Evolutionary conservation across 2,113 vertebrate species (phyloP).

Genomic region (Lamprologus tigripictilis): DNA sequence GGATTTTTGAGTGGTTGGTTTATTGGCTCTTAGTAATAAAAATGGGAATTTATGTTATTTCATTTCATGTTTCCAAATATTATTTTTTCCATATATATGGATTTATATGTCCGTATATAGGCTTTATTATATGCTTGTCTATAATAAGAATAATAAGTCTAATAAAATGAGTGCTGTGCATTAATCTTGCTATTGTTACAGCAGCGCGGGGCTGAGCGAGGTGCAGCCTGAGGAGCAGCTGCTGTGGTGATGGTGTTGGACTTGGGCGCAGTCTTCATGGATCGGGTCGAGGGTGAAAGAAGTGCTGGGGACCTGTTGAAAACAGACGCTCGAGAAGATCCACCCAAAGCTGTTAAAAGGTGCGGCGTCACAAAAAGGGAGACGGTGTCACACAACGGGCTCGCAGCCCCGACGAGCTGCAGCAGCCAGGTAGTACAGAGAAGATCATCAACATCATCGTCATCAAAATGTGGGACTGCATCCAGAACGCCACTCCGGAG

Average conservation of each 20-base stretch:
- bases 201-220: conserved; percentile 16
- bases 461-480: background rate
- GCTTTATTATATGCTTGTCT: background rate
- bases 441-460: background rate
- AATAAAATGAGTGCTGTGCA: background rate
- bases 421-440: conserved; percentile 7
- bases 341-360: conserved; percentile 12
- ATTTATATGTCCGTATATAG: background rate
- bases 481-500: conserved; percentile 16
- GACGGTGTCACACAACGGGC: conserved; percentile 52
- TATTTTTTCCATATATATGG: background rate
- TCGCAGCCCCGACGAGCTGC: conserved; percentile 25
- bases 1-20: background rate
- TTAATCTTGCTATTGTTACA: background rate
- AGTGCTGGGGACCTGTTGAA: conserved; percentile 28
- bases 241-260: conserved; percentile 81
- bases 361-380: conserved; percentile 39
- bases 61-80: background rate
- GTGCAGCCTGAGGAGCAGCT: background rate
- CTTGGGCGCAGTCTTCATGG: conserved; percentile 72
- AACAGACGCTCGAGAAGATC: conserved; percentile 7
- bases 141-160: background rate
- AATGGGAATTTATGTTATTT: background rate
- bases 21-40: background rate
- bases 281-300: conserved; percentile 58